These are phyloP conservation scores for Hyposoter dolosus DNA, from an alignment of 2,888 invertebrate genomes.

Conservation along the genomic window DNA sequence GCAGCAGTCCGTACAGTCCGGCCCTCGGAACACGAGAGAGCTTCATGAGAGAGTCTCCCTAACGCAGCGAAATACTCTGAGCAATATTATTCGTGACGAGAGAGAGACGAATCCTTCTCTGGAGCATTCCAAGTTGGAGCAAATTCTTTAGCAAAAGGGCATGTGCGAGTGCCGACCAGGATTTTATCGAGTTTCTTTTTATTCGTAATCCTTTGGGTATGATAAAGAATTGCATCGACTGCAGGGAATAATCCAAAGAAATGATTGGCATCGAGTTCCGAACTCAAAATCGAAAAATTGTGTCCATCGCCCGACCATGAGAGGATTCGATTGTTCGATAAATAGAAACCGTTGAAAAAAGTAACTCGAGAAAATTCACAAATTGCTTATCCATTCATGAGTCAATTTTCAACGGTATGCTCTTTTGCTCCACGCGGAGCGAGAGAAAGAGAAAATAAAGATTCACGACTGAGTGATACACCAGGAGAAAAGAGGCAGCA, in stretches of 20 bases:
- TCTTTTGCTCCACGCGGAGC: background rate
- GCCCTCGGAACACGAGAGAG: slow-evolving; percentile 41
- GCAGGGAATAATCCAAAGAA: background rate
- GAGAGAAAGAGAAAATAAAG: slow-evolving; percentile 25
- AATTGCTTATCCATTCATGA: slow-evolving; percentile 64
- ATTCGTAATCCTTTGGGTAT: background rate
- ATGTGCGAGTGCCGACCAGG: background rate
- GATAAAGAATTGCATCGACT: background rate
- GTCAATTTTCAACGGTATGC: slow-evolving; percentile 60
- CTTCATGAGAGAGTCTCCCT: slow-evolving; percentile 50
- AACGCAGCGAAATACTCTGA: slow-evolving; percentile 35
- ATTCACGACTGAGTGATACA: slow-evolving; percentile 59
- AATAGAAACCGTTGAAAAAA: background rate
- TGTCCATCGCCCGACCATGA: background rate
- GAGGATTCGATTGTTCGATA: no score
- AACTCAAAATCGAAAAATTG: background rate
- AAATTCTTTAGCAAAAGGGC: slow-evolving; percentile 15
- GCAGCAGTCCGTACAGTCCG: background rate
- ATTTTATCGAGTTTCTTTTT: background rate
- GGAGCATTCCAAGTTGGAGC: slow-evolving; percentile 29
- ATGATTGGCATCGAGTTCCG: background rate
- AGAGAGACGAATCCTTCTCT: slow-evolving; percentile 24
- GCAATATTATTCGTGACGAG: slow-evolving; percentile 59
- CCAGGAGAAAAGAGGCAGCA: slow-evolving; percentile 51
- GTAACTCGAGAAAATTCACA: slow-evolving; percentile 43